Percentiles rank a stretch among this genome's conserved stretches.
Evolutionary conservation across 2,113 vertebrate genomes (phyloP).

Genomic region (Uropsilus gracilis): DNA sequence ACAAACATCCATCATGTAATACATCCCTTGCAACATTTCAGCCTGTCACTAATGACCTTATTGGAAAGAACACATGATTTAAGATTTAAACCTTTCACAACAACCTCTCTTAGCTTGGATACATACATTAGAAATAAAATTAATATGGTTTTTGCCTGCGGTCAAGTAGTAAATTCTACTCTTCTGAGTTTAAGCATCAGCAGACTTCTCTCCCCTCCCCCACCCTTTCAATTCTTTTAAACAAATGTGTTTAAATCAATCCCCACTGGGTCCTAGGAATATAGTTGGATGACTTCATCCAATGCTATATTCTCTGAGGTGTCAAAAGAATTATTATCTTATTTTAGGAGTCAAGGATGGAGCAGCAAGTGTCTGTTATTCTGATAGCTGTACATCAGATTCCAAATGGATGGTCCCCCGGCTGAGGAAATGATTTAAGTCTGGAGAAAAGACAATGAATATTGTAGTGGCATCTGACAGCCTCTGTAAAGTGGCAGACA

Average conservation of each 20-base stretch:
- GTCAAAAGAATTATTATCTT: slow-evolving; percentile 77
- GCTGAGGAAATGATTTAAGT: slow-evolving; percentile 44
- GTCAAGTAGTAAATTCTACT: slow-evolving; percentile 80
- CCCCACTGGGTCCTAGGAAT: slow-evolving; percentile 14
- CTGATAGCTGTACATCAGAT: slow-evolving; percentile 63
- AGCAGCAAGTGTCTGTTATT: slow-evolving; percentile 75
- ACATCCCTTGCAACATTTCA: slow-evolving; percentile 77
- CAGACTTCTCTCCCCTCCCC: neutral
- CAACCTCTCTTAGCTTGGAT: slow-evolving; percentile 80
- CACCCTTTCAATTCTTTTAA: neutral
- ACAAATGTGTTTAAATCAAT: slow-evolving; percentile 69
- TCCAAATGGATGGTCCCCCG: slow-evolving; percentile 45
- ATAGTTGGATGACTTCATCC: slow-evolving; percentile 67
- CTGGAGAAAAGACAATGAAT: slow-evolving; percentile 39
- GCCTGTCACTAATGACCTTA: slow-evolving; percentile 82
- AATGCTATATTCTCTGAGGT: slow-evolving; percentile 50
- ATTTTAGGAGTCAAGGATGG: slow-evolving; percentile 79
- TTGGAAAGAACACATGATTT: slow-evolving; percentile 82
- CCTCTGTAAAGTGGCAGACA: neutral
- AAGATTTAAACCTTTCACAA: slow-evolving; percentile 81
- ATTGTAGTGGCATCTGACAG: neutral
- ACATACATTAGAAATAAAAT: slow-evolving; percentile 79
- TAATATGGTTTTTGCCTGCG: slow-evolving; percentile 78
- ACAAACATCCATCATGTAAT: slow-evolving; percentile 71
- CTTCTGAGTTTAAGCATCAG: slow-evolving; percentile 57